Base-by-base conservation (phyloP, 2,797 vertebrate species). In the Tauraco hartlaubi region DNA sequence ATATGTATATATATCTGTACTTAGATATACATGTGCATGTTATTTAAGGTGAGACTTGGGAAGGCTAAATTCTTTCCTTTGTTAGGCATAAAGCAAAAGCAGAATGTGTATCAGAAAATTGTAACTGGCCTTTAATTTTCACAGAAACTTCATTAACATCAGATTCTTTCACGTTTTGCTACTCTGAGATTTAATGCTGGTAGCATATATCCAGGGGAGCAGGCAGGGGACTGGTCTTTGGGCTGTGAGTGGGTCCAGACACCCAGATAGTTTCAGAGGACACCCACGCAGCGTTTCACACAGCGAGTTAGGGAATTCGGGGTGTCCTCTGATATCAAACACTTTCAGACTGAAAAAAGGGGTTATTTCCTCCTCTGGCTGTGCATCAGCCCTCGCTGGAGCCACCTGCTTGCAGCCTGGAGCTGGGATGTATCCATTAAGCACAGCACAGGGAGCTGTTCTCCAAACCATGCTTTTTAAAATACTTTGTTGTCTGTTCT, bases 261-360 rank as follows among this genome's bases (percentile, higher is more conserved):
- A 20, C 11, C 13, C 33, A 20, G 8, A 13, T 22, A 48, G 17
- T 31, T 35, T 35, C 35, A 35, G 35, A 35, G 35, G 35, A 35
- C 35, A 35, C 35, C 35, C 15, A 31, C 4, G 1, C 6, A 33
- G 25, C 2, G 7, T 49, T 64, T 64, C 43, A 69, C 43, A 43
- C 12, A 6, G 12, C 0, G 1, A 54, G 2, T 29, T 5, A 35
- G 48, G 9, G 10, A 29, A 12, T 1, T 13, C 18, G 11, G 15
- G 11, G 4, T 41, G 12, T 55, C 35, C 48, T 44, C 46, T 71
- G 48, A 8, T 19, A 71, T 4, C 10, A 49, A 33, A 22, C 11
- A 15, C 4, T 25, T 84, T 75, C 71, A 61, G 37, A 33, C 6
- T 1, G 1, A 74, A 89, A 67, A 31, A 48, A 81, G 85, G 3